Conservation (phyloP, 2,797 vertebrate genomes). For the Acrocephalus scirpaceus region DNA sequence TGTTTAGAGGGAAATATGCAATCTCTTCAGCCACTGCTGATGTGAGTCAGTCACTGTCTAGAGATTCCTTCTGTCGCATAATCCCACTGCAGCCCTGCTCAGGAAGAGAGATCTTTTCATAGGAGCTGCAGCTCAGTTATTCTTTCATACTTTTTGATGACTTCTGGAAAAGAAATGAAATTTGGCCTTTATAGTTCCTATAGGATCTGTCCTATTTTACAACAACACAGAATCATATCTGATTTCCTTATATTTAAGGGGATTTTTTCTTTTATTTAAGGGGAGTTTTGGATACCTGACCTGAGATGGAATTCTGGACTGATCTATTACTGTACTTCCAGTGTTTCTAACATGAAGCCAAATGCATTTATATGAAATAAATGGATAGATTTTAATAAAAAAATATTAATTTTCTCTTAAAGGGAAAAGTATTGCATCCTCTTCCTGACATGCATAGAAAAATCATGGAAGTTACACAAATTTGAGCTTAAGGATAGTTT, state of each 20-base stretch:
- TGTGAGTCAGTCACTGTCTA: conserved; percentile 8
- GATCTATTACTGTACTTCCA: background rate
- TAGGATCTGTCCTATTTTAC: background rate
- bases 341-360: background rate
- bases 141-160: background rate
- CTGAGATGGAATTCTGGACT: background rate
- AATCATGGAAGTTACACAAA: background rate
- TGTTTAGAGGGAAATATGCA: background rate
- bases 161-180: background rate
- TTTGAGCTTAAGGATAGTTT: background rate
- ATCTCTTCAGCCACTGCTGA: background rate
- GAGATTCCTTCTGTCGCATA: conserved; percentile 6
- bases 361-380: background rate
- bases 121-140: background rate
- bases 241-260: background rate
- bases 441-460: background rate
- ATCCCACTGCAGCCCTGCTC: conserved; percentile 20
- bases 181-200: background rate
- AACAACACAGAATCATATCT: background rate
- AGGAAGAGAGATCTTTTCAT: background rate
- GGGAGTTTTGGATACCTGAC: background rate
- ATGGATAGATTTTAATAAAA: background rate
- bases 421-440: background rate
- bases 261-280: background rate
- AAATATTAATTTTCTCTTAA: background rate